Percentiles rank a stretch among this genome's conserved stretches.
phyloP scores from a whole-genome alignment of 2,797 vertebrate genomes.

The Tamandua tetradactyla region DNA sequence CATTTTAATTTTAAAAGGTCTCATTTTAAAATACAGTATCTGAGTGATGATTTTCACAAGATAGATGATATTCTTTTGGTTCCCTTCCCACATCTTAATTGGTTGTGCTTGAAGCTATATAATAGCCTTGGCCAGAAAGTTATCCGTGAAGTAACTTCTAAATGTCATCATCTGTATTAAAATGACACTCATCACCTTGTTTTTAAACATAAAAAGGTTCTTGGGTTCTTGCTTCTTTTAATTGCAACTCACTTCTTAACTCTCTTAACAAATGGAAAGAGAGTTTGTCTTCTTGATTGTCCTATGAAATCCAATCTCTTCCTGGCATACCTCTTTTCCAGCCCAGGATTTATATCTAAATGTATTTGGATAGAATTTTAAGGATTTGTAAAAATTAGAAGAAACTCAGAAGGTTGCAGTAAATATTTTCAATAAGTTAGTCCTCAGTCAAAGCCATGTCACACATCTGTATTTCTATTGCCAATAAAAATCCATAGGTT shows the following conservation, averaged over 20 bases:
- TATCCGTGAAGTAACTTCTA: slow-evolving; percentile 20
- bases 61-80: slow-evolving; percentile 63
- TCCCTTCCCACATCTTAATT: slow-evolving; percentile 72
- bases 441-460: neutral
- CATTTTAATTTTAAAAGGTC: slow-evolving; percentile 61
- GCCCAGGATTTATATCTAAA: neutral
- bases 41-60: slow-evolving; percentile 45
- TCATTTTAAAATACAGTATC: slow-evolving; percentile 62
- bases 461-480: neutral
- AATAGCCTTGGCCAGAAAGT: slow-evolving; percentile 46
- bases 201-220: slow-evolving; percentile 33
- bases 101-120: slow-evolving; percentile 64
- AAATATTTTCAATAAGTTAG: neutral
- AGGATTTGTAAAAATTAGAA: neutral
- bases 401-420: neutral
- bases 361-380: neutral
- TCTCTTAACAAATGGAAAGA: slow-evolving; percentile 56
- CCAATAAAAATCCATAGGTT: neutral
- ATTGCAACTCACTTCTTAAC: slow-evolving; percentile 28
- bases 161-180: slow-evolving; percentile 42
- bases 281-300: slow-evolving; percentile 36
- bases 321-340: slow-evolving; percentile 12
- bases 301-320: slow-evolving; percentile 30
- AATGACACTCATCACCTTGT: neutral
- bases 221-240: neutral